Percentiles rank a stretch among this genome's conserved stretches.
phyloP scores from a whole-genome alignment of 2,888 invertebrate genomes.

The Andricus quercusramuli region DNA sequence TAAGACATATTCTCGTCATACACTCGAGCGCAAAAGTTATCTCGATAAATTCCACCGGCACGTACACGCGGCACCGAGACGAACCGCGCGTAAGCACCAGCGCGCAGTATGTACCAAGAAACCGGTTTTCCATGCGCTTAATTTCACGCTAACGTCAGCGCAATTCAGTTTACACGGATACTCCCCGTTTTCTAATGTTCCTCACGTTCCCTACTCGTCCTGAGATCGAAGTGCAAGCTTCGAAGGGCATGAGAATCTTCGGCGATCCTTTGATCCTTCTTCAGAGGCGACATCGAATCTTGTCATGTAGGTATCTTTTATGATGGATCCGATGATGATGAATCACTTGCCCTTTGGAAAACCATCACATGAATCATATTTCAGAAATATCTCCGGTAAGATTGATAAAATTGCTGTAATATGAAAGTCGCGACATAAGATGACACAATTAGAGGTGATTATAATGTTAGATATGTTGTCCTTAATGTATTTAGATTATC shows the following conservation, averaged over 20 bases:
- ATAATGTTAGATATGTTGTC: neutral
- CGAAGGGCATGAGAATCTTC: conserved; percentile 36
- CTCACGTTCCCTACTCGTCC: conserved; percentile 46
- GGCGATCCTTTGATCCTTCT: conserved; percentile 36
- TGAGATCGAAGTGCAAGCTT: conserved; percentile 36
- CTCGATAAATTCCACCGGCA: conserved; percentile 47
- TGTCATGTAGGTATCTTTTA: conserved; percentile 26
- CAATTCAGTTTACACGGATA: conserved; percentile 76
- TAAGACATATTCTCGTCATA: conserved; percentile 44
- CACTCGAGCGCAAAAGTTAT: conserved; percentile 46
- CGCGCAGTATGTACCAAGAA: conserved; percentile 50
- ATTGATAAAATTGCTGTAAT: neutral
- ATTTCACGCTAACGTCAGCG: conserved; percentile 76
- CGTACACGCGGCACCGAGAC: conserved; percentile 49
- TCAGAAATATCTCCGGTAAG: neutral
- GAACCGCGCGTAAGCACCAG: conserved; percentile 48
- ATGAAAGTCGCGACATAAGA: neutral
- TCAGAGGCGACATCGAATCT: conserved; percentile 30
- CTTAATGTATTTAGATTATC: neutral
- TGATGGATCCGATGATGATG: conserved; percentile 10
- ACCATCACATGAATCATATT: neutral
- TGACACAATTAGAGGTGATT: neutral
- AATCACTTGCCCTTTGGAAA: conserved; percentile 24
- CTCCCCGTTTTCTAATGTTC: conserved; percentile 68
- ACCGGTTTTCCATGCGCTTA: conserved; percentile 77